These are phyloP conservation scores for Tetrao urogallus DNA, from an alignment of 2,113 vertebrate species.

Conservation along the genomic window DNA sequence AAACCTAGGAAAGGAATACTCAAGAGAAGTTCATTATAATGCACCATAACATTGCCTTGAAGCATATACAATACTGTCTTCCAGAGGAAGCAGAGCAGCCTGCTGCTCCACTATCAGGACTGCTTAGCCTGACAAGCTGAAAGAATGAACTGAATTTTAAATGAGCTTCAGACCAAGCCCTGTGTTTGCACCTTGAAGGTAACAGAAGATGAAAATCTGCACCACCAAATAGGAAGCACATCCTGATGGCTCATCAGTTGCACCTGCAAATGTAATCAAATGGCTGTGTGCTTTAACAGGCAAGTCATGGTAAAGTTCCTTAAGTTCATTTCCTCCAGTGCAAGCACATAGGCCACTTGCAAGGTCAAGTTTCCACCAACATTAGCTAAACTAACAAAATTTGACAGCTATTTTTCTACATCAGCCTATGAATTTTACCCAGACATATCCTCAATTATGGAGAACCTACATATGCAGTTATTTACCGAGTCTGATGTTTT, in stretches of 20 bases:
- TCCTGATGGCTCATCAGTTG: not conserved
- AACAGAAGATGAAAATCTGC: conserved; percentile 25
- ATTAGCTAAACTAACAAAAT: not conserved
- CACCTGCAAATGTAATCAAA: conserved; percentile 8
- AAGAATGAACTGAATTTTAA: not conserved
- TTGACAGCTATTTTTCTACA: not conserved
- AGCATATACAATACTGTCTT: not conserved
- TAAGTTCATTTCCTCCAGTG: not conserved
- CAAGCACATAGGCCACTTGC: not conserved
- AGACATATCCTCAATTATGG: not conserved
- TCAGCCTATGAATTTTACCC: not conserved
- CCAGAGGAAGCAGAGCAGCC: conserved; percentile 38
- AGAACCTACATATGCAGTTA: conserved; percentile 8
- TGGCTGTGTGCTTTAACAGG: not conserved
- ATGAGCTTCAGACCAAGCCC: not conserved
- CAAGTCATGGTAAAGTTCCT: not conserved
- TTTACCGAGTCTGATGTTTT: not conserved
- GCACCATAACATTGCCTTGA: not conserved
- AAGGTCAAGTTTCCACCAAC: not conserved
- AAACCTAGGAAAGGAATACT: conserved; percentile 15
- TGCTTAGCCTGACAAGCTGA: not conserved
- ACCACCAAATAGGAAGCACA: not conserved
- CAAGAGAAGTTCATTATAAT: conserved; percentile 10
- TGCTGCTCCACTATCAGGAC: not conserved
- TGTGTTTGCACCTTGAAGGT: conserved; percentile 11